phyloP scores from a whole-genome alignment of 2,113 vertebrate genomes.

The Ardeotis arabs region DNA sequence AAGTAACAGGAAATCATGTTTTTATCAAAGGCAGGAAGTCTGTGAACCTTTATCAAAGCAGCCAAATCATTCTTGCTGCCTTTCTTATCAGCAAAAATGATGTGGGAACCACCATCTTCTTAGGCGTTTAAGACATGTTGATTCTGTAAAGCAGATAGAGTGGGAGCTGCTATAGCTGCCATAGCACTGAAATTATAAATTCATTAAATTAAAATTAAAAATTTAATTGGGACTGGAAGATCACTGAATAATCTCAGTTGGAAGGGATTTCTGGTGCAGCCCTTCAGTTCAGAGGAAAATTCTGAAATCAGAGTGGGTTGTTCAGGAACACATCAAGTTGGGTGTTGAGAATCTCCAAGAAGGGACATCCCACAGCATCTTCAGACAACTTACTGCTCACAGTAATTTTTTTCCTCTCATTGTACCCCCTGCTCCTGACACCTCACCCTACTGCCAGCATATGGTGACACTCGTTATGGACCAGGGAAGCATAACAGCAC shows the following conservation, averaged over 20 bases:
- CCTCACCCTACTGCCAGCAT: not conserved
- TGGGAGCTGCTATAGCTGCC: not conserved
- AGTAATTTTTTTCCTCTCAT: not conserved
- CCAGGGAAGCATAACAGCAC: not conserved
- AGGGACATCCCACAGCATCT: not conserved
- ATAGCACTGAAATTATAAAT: not conserved
- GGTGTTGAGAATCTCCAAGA: not conserved
- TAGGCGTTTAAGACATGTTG: not conserved
- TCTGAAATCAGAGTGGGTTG: not conserved
- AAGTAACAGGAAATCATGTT: not conserved
- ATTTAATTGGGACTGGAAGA: not conserved
- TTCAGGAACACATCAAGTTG: not conserved
- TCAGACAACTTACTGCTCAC: not conserved
- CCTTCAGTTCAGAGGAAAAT: not conserved
- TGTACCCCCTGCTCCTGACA: not conserved
- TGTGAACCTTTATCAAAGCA: not conserved
- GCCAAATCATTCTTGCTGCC: not conserved
- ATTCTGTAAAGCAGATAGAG: not conserved
- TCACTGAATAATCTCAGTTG: not conserved
- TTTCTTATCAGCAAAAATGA: not conserved
- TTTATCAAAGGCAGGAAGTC: not conserved
- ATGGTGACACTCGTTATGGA: not conserved
- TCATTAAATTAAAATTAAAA: not conserved
- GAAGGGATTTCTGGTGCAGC: not conserved
- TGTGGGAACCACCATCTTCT: not conserved